Percentiles rank a stretch among this genome's conserved stretches.
Evolutionary conservation across 1,140 invertebrate genomes (phyloP).

Genomic region (Aphelinus atriplicis): DNA sequence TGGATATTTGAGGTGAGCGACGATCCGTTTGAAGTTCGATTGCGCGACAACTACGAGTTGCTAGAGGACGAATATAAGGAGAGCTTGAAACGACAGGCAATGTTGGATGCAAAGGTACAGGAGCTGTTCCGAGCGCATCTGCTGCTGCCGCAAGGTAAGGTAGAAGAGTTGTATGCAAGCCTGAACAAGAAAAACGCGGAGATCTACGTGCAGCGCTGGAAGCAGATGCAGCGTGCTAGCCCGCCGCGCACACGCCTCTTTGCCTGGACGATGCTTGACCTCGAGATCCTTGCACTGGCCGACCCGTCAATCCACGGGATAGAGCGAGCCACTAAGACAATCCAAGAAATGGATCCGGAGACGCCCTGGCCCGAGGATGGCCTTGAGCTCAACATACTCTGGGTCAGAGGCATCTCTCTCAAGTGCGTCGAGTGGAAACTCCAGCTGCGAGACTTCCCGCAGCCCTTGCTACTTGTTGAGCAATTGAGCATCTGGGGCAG

Average conservation of each 20-base stretch:
- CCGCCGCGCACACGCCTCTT: constrained; percentile 82
- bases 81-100: constrained; percentile 88
- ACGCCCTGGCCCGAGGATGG: constrained; percentile 91
- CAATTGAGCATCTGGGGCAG: constrained; percentile 89
- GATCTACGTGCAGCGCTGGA: constrained; percentile 93
- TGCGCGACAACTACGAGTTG: constrained; percentile 95
- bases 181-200: constrained; percentile 90
- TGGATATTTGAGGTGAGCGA: constrained; percentile 92
- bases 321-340: constrained; percentile 78
- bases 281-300: constrained; percentile 85
- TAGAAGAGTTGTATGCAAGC: constrained; percentile 89
- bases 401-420: constrained; percentile 87
- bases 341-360: constrained; percentile 84
- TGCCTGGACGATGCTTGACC: constrained; percentile 81
- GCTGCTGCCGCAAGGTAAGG: constrained; percentile 83
- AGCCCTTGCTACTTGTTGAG: constrained; percentile 86
- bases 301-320: constrained; percentile 87
- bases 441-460: constrained; percentile 94
- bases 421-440: constrained; percentile 87
- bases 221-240: constrained; percentile 78
- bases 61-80: constrained; percentile 97
- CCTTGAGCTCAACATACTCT: constrained; percentile 90
- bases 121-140: constrained; percentile 83
- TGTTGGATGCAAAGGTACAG: constrained; percentile 88
- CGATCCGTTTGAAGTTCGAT: constrained; percentile 97